Evolutionary conservation across 2,888 invertebrate genomes (phyloP), one percentile per base, ranked within the genome.

Genomic region (Aleiodes testaceus): DNA sequence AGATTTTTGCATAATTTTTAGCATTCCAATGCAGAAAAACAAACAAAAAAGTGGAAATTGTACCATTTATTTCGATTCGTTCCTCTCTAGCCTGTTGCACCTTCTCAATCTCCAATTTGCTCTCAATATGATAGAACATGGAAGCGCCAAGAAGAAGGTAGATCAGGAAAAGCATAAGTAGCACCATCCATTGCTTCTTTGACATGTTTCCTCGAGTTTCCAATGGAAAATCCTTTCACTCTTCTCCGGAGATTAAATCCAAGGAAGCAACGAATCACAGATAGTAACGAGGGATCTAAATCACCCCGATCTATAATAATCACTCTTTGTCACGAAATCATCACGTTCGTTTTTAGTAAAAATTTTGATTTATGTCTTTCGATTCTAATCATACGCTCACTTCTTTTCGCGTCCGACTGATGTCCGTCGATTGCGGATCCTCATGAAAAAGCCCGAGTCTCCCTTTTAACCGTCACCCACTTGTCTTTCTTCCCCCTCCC

Each of bases 131-230:
- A 88, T 94, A 94, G 87, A 95, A 96, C 79, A 96, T 93, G 75
- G 92, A 92, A n/a, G 96, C 95, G 9, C 96, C 96, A 72, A 96
- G 90, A 80, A 95, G 88, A 77, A 95, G 88, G 84, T 95, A 95
- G 72, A 92, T 91, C 72, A 94, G 90, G 83, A 94, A 95, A 79
- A 94, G 90, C 79, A 93, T 90, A 79, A 94, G 89, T 88, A 95
- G 90, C 78, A 92, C 92, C 76, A 94, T 90, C 90, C 94, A 92
- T 89, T 95, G 93, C 90, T 92, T 93, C 85, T 93, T 93, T 86
- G 94, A 93, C 94, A 95, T 95, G 90, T 78, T 83, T 70, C n/a
- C 55, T 5, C 14, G 30, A 14, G 26, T 18, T 36, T 16, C 9
- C 59, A 36, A 42, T 16, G 14, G 18, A 12, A n/a, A 26, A 4